Evolutionary conservation across 2,113 vertebrate species (phyloP).

Genomic region (Hepsetus odoe): DNA sequence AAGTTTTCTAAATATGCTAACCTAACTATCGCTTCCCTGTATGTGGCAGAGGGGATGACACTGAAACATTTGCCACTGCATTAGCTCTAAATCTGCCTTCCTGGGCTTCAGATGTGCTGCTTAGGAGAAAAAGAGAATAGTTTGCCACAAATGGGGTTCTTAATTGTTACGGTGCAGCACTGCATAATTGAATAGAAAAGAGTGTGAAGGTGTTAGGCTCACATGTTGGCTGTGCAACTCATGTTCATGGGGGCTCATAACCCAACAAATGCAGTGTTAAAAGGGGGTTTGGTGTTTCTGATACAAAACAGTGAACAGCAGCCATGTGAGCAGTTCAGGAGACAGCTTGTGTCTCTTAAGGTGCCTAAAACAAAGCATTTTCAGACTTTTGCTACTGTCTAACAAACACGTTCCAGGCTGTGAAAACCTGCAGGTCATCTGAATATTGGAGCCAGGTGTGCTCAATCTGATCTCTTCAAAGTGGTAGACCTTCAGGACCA

Average conservation of each 20-base stretch:
- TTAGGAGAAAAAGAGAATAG: constrained; percentile 25
- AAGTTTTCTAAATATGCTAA: no score
- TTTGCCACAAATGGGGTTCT: constrained; percentile 36
- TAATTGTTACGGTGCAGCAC: constrained; percentile 49
- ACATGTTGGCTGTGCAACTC: constrained; percentile 41
- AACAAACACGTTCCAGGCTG: no score
- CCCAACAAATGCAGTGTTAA: constrained; percentile 38
- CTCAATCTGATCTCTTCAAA: no score
- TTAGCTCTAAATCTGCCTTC: neutral
- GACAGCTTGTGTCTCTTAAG: neutral
- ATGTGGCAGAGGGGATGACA: no score
- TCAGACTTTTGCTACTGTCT: neutral
- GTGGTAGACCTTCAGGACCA: no score
- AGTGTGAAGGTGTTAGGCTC: constrained; percentile 46
- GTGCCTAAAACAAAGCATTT: neutral
- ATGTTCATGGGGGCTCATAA: constrained; percentile 43
- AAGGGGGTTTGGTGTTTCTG: neutral
- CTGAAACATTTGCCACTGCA: neutral
- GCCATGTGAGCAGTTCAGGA: neutral
- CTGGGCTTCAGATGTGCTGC: constrained; percentile 30
- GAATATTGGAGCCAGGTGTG: no score
- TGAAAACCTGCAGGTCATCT: no score
- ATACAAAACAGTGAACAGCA: no score
- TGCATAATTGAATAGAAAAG: constrained; percentile 48
- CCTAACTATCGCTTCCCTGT: no score